Conservation (phyloP, 1,140 invertebrate genomes). For the Sarcophaga bullata region DNA sequence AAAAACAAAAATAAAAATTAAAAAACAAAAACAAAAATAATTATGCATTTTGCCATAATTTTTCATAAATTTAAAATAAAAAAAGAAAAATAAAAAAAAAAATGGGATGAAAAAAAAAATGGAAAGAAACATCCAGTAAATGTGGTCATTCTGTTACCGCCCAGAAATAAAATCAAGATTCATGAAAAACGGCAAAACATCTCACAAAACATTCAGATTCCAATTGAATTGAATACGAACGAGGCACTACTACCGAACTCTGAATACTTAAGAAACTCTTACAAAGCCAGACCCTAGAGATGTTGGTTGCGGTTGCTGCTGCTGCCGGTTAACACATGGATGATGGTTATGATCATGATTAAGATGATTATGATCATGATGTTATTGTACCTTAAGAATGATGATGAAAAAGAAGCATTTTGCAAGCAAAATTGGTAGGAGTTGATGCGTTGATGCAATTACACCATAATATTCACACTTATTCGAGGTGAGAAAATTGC, state of each 20-base stretch:
- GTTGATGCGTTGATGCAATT: slow-evolving; percentile 66
- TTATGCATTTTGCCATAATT: slow-evolving; percentile 65
- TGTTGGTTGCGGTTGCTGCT: no score
- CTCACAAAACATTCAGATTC: background rate
- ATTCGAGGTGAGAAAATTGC: slow-evolving; percentile 66
- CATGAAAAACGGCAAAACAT: background rate
- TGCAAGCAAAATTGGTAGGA: slow-evolving; percentile 63
- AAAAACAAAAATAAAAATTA: slow-evolving; percentile 33
- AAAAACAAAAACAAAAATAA: slow-evolving; percentile 62
- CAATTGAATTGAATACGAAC: background rate
- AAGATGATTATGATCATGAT: background rate
- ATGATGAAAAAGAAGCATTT: slow-evolving; percentile 48
- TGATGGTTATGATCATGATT: background rate
- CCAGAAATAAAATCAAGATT: slow-evolving; percentile 28
- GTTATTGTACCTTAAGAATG: background rate
- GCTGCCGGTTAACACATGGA: background rate
- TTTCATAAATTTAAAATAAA: slow-evolving; percentile 49
- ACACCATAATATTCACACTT: slow-evolving; percentile 67
- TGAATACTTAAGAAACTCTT: no score
- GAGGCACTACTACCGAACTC: background rate
- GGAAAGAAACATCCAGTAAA: background rate
- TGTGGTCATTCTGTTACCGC: slow-evolving; percentile 10
- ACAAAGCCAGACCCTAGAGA: no score
- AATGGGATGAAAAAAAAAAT: slow-evolving; percentile 34
- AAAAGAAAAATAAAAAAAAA: no score